These are phyloP conservation scores for Drosophila quinaria DNA, from an alignment of 2,888 invertebrate genomes.

Conservation along the genomic window DNA sequence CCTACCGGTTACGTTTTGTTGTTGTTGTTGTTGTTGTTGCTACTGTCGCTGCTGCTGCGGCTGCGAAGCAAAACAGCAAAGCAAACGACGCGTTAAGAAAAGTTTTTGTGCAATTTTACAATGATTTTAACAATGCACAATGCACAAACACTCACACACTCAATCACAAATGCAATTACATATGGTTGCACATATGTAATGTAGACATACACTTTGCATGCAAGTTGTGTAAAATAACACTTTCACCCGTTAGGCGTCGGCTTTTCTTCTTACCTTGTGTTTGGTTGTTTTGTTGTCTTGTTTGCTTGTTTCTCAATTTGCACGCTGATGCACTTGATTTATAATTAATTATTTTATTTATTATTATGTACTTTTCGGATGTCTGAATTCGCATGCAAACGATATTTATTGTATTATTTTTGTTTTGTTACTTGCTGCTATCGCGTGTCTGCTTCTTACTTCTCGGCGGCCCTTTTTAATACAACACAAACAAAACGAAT, in stretches of 20 bases:
- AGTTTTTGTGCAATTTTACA: slow-evolving; percentile 29
- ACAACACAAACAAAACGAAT: slow-evolving; percentile 67
- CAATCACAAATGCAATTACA: slow-evolving; percentile 15
- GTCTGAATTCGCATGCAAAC: slow-evolving; percentile 50
- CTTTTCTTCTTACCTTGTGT: slow-evolving; percentile 48
- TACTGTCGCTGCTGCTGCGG: slow-evolving; percentile 48
- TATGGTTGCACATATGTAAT: slow-evolving; percentile 1
- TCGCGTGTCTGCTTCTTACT: slow-evolving; percentile 65
- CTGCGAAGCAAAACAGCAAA: slow-evolving; percentile 64
- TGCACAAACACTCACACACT: slow-evolving; percentile 38
- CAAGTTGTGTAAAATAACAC: slow-evolving; percentile 57
- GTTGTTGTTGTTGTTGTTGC: slow-evolving; percentile 42
- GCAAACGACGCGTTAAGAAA: slow-evolving; percentile 58
- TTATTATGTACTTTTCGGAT: slow-evolving; percentile 21
- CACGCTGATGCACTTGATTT: slow-evolving; percentile 29
- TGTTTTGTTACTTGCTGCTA: slow-evolving; percentile 56
- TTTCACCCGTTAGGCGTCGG: slow-evolving; percentile 72
- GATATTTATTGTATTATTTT: slow-evolving; percentile 37
- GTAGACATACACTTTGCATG: slow-evolving; percentile 16
- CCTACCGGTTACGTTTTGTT: slow-evolving; percentile 73
- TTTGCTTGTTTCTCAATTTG: neutral
- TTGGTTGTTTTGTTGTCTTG: neutral
- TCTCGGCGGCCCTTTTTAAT: slow-evolving; percentile 61
- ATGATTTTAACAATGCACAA: slow-evolving; percentile 47
- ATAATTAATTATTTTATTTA: slow-evolving; percentile 34